Base-by-base conservation (phyloP, 2,113 vertebrate species). In the Sterrhoptilus dennistouni region DNA sequence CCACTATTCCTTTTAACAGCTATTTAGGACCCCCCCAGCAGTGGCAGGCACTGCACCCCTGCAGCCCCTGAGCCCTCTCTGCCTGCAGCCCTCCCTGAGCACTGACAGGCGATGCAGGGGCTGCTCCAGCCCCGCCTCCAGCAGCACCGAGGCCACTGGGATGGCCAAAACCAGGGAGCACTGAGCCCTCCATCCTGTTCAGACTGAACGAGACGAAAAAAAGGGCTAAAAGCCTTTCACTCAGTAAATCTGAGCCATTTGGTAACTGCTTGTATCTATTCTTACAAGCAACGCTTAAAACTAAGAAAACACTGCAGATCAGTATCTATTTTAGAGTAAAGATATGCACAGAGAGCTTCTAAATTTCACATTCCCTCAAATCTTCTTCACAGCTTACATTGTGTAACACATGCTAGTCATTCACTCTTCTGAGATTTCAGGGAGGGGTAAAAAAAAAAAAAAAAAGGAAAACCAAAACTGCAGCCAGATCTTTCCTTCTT, bases 21-120 rank as follows among this genome's bases (percentile, higher is more conserved):
- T n/a, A 5, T 56, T 68, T 14, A 35, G 33, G 31, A n/a, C 29
- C 10, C 69, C 29, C 64, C 38, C 45, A 40, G 1, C 0, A 31
- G 83, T 1, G 11, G 57, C 33, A 79, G 60, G 31, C 60, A 9
- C n/a, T 18, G 59, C 31, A 50, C 8, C 52, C 36, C 40, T 6
- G 12, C 3, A 8, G 64, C 1, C 5, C 14, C 0, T 0, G 8
- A 49, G 87, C 72, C 31, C 23, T 21, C n/a, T 11, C 12, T 0
- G 36, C 12, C 36, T 5, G n/a, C 38, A 36, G 38, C 13, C 8
- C 22, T 28, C 40, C 56, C 56, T 7, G 14, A 2, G 9, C 2
- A 16, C 10, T 0, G 2, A 7, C 11, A 21, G 54, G 17, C 28
- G 31, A 5, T 0, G 1, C 18, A 22, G 31, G 29, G 49, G 24